Conservation (phyloP, 2,113 vertebrate species). For the Pelmatolapia mariae region DNA sequence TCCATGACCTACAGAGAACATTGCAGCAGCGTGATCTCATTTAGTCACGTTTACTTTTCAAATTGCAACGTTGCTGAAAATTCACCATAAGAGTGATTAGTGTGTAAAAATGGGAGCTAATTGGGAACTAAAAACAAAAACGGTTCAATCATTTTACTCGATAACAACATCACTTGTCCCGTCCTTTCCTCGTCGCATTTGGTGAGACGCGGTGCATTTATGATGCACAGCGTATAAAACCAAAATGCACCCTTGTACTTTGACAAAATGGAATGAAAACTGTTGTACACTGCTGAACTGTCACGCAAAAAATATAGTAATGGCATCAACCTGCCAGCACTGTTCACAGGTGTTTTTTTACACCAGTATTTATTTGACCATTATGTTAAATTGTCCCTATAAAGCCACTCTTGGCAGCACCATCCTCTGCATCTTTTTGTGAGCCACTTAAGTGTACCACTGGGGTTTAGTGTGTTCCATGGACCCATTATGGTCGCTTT, state of each 20-base stretch:
- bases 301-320: constrained; percentile 60
- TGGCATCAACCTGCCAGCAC: constrained; percentile 43
- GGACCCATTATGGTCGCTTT: constrained; percentile 56
- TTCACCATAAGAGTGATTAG: neutral
- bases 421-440: constrained; percentile 64
- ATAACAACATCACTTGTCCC: neutral
- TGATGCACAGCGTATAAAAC: constrained; percentile 12
- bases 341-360: constrained; percentile 68
- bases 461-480: constrained; percentile 56
- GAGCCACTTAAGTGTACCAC: constrained; percentile 68
- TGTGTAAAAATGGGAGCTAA: neutral
- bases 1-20: neutral
- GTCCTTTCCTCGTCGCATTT: neutral
- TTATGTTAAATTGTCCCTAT: constrained; percentile 77
- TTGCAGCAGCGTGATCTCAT: neutral
- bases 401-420: constrained; percentile 69
- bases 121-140: neutral
- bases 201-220: neutral
- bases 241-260: constrained; percentile 20
- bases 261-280: constrained; percentile 42
- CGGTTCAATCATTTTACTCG: neutral
- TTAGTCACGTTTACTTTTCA: neutral
- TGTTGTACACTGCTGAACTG: constrained; percentile 44
- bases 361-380: constrained; percentile 73
- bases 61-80: neutral